Base-by-base conservation (phyloP, 1,140 invertebrate species). In the Diploscapter pachys region DNA sequence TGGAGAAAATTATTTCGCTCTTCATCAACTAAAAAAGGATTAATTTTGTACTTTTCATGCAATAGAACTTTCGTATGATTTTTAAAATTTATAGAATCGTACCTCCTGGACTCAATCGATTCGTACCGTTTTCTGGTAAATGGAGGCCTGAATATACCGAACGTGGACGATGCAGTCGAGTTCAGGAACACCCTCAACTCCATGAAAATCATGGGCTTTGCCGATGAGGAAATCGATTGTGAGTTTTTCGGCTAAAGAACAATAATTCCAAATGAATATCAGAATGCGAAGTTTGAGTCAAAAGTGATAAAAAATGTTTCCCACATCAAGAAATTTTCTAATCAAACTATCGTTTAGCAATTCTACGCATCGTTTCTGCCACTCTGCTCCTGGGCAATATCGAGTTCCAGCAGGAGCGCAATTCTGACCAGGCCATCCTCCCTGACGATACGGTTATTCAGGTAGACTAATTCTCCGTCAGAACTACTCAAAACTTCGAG, bases 141-240 rank as follows among this genome's bases (percentile, higher is more conserved):
- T 80, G 89, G 89, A 48, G 85, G 86, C 74, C 88, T 96, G 55
- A 91, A 92, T 2, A 92, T 99, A 4, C 92, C 94, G 2, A 95
- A 95, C 11, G 93, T 98, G 4, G 96, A 99, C 88, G 97, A 99
- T 86, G 88, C 90, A 3, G 90, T 90, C 4, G 95, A 98, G 87
- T 99, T 95, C 88, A 91, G 93, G 82, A 91, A 91, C 52, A 98
- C 96, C 0, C 91, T 95, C 9, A 94, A 96, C 85, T 93, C 95
- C 9, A 99, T 99, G 96, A 91, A 93, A 83, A 98, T 99, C 73
- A 99, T 99, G 96, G 96, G 96, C 54, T 95, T 99, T 90, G 92
- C 91, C 31, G 90, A 90, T 63, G 96, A 99, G 81, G 90, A 91
- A 76, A 88, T 96, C 91, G 85, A 84, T 73, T 88, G 89, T 90